phyloP scores from a whole-genome alignment of 2,113 vertebrate genomes.

The Felis catus region F.catus_Fca126_mat1.0 CM031427.1:39302001-39302500 shows the following conservation, averaged over 20 bases:
- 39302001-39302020: not conserved
- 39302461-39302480: not conserved
- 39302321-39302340: conserved; percentile 75
- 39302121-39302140: not conserved
- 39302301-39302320: conserved; percentile 84
- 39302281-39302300: conserved; percentile 49
- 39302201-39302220: not conserved
- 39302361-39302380: conserved; percentile 83
- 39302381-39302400: conserved; percentile 79
- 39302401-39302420: conserved; percentile 82
- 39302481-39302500: not conserved
- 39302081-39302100: not conserved
- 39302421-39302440: not conserved
- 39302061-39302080: not conserved
- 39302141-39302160: not conserved
- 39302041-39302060: no score
- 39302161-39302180: not conserved
- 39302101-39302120: not conserved
- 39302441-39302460: not conserved
- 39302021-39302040: not conserved
- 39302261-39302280: not conserved
- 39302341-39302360: conserved; percentile 83
- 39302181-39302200: not conserved
- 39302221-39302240: not conserved
- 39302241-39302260: not conserved